phyloP scores from a whole-genome alignment of 2,113 vertebrate species.

The Heterochromis multidens region DNA sequence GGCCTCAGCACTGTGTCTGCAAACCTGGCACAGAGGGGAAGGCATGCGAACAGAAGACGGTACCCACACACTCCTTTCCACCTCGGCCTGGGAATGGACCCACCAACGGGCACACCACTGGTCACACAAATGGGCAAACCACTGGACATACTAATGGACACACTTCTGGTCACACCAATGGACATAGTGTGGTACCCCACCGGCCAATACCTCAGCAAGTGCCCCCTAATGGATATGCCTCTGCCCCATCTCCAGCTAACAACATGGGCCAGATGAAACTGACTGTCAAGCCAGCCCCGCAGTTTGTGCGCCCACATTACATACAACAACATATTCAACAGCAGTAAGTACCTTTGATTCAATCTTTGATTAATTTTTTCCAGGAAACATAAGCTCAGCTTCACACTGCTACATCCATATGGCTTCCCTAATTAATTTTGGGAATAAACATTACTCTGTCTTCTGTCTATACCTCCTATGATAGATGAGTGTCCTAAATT shows the following conservation, averaged over 20 bases:
- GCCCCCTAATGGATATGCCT: constrained; percentile 69
- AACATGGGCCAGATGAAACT: constrained; percentile 86
- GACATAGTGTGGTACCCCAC: constrained; percentile 73
- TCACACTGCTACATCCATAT: not conserved
- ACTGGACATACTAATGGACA: constrained; percentile 70
- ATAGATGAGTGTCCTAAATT: not conserved
- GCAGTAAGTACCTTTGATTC: constrained; percentile 83
- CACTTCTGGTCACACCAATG: constrained; percentile 56
- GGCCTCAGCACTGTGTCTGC: constrained; percentile 93
- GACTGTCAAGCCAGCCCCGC: constrained; percentile 85
- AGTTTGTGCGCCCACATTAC: constrained; percentile 79
- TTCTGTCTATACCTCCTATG: not conserved
- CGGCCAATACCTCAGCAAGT: constrained; percentile 83
- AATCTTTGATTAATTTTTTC: not conserved
- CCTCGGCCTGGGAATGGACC: constrained; percentile 67
- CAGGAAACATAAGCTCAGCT: not conserved
- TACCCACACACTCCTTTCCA: constrained; percentile 73
- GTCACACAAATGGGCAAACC: constrained; percentile 68
- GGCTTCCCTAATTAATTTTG: not conserved
- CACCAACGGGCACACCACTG: constrained; percentile 69
- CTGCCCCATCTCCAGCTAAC: constrained; percentile 61
- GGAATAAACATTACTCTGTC: not conserved
- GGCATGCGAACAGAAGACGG: constrained; percentile 82
- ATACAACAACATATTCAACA: constrained; percentile 84
- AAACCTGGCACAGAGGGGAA: constrained; percentile 90